Evolutionary conservation across 2,888 invertebrate genomes (phyloP).

Genomic region (Cristatella mucedo): DNA sequence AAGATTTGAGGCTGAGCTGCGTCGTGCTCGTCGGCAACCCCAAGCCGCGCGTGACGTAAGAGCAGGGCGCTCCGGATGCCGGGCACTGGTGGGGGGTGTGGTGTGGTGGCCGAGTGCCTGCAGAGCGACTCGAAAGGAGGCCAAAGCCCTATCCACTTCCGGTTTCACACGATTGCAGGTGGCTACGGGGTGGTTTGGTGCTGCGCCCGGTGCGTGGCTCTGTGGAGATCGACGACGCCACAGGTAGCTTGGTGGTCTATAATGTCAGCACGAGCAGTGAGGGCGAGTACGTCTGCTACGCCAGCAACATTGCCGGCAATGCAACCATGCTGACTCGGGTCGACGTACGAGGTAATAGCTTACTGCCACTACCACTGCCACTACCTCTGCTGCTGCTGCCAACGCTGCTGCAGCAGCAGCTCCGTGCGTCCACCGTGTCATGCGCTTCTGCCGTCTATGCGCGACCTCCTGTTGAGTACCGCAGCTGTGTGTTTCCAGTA

Average conservation of each 20-base stretch:
- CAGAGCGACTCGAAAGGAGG: no score
- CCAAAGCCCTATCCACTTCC: no score
- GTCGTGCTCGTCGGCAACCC: constrained; percentile 39
- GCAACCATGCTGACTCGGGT: constrained; percentile 39
- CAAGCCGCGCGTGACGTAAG: constrained; percentile 32
- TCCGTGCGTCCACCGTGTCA: no score
- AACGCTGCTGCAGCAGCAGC: no score
- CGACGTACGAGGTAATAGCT: constrained; percentile 34
- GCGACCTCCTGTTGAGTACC: neutral
- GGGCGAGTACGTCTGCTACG: constrained; percentile 39
- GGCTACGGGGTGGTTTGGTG: no score
- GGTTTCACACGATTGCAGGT: no score
- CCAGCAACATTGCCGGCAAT: constrained; percentile 50
- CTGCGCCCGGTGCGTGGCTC: no score
- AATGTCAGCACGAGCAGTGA: constrained; percentile 31
- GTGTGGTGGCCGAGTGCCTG: no score
- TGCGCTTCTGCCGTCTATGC: neutral
- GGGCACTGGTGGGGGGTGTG: no score
- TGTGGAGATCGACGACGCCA: constrained; percentile 13
- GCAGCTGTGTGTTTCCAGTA: constrained; percentile 3
- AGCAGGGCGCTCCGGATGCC: no score
- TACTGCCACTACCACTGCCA: no score
- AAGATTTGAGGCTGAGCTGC: constrained; percentile 36
- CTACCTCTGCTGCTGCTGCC: no score
- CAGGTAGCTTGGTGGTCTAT: constrained; percentile 29